Evolutionary conservation across 2,888 invertebrate genomes (phyloP), one percentile per base, ranked within the genome.

Genomic region (Germaria angustata): DNA sequence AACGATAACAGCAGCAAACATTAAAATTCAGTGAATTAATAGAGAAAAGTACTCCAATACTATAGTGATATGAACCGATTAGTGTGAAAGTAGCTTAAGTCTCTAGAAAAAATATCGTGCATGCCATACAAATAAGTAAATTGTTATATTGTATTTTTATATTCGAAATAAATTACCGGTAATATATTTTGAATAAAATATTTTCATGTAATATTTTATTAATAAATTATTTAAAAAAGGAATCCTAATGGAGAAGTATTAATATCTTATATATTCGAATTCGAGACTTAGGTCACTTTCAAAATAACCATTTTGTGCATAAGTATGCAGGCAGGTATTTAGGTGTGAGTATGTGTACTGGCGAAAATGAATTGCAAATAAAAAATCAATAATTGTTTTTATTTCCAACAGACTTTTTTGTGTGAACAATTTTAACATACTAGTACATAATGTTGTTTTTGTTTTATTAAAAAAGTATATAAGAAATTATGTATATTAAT

Each of bases 301-400:
- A 32, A 32, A 28, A 9, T 15, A 20, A 15, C 9, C 3, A 15
- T 15, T 2, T 13, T n/a, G 24, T 41, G 13, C 5, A 13, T 17
- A n/a, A 13, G 7, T n/a, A 36, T 39, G 13, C 2, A 24, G 11
- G 6, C 3, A 6, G 9, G 15, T n/a, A n/a, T 39, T 13, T 20
- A 34, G 24, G 32, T 13, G 44, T 44, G 55, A 9, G 41, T 22
- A 3, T 49, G 1, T 39, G 63, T 22, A 1, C 32, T 36, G 15
- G 7, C 7, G 32, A 63, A 41, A 63, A 20, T 36, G 61, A 51
- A 39, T 20, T 65, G 32, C 11, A 17, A 2, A 24, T 65, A 20
- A 55, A 66, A 55, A 75, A 66, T 75, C 75, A 66, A 75, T 75
- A 75, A 66, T n/a, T 75, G 15, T 57, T 66, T 55, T 55, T 46